A percentile compares a stretch with the other conserved stretches of the same genome.
Conservation (phyloP, 2,797 vertebrate genomes). For the Enteromius treurensis region DNA sequence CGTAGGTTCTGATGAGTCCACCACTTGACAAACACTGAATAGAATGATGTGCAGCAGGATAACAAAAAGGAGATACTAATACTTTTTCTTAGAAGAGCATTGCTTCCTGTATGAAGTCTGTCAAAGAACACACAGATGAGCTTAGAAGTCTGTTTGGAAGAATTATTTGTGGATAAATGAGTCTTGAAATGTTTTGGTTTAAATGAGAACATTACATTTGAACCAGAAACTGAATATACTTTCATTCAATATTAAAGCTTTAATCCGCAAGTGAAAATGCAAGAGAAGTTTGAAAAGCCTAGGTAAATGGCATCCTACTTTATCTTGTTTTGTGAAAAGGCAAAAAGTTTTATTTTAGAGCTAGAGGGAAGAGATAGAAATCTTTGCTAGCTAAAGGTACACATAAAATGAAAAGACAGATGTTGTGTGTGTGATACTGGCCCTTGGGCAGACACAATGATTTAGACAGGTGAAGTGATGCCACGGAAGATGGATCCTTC, state of each 20-base stretch:
- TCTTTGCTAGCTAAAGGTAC: not conserved
- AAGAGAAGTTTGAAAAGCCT: not conserved
- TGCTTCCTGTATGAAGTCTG: conserved; percentile 5
- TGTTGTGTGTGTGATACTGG: conserved; percentile 25
- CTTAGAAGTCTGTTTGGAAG: not conserved
- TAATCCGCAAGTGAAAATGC: no score
- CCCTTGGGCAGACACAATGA: conserved; percentile 31
- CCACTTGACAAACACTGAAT: not conserved
- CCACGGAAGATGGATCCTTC: conserved; percentile 35
- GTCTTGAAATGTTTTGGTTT: not conserved
- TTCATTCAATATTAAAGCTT: not conserved
- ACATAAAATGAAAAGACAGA: not conserved
- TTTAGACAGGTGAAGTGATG: conserved; percentile 51
- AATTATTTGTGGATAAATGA: not conserved
- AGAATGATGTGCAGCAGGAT: not conserved
- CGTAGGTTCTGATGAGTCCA: not conserved
- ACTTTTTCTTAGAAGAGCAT: not conserved
- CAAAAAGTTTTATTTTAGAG: not conserved
- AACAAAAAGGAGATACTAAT: not conserved
- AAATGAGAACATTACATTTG: conserved; percentile 2
- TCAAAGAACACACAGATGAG: not conserved
- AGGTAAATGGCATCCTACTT: not conserved
- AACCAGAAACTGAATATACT: not conserved
- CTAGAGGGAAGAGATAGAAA: not conserved
- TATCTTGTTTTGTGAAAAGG: not conserved